Evolutionary conservation across 2,113 vertebrate genomes (phyloP).

Genomic region (Castor canadensis): DNA sequence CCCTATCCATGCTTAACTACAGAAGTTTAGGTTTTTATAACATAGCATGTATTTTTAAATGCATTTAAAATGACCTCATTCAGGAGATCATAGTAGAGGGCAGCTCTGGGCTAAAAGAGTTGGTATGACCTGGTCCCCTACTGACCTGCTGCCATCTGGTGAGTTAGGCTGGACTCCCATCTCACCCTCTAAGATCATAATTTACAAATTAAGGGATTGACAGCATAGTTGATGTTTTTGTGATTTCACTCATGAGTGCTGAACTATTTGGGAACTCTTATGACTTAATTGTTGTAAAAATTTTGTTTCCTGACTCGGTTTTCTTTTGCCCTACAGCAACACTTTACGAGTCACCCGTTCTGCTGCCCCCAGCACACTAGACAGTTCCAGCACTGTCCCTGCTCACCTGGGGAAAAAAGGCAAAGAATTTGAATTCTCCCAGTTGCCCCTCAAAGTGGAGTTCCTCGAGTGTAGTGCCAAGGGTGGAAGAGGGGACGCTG

Average conservation of each 20-base stretch:
- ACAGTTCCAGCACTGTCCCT: constrained; percentile 84
- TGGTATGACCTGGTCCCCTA: background rate
- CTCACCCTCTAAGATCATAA: background rate
- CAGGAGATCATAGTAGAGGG: background rate
- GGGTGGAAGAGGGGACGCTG: constrained; percentile 87
- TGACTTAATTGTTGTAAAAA: background rate
- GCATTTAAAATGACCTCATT: background rate
- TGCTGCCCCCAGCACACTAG: constrained; percentile 94
- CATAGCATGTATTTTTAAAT: background rate
- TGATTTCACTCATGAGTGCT: background rate
- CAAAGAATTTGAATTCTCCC: constrained; percentile 97
- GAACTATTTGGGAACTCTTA: background rate
- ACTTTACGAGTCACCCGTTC: constrained; percentile 94
- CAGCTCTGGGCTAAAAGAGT: background rate
- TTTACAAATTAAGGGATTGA: background rate
- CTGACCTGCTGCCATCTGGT: background rate
- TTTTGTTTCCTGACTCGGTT: background rate
- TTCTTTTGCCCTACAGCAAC: constrained; percentile 86
- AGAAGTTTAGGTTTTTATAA: constrained; percentile 16
- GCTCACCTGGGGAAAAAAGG: constrained; percentile 93
- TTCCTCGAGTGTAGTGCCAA: constrained; percentile 95
- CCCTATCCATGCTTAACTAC: background rate
- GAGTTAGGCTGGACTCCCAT: background rate
- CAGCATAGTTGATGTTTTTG: too few relatives aligned
- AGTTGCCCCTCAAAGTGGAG: constrained; percentile 93